A percentile compares a stretch with the other conserved stretches of the same genome.
Evolutionary conservation across 2,888 invertebrate genomes (phyloP).

Genomic region (Smittia sp.): DNA sequence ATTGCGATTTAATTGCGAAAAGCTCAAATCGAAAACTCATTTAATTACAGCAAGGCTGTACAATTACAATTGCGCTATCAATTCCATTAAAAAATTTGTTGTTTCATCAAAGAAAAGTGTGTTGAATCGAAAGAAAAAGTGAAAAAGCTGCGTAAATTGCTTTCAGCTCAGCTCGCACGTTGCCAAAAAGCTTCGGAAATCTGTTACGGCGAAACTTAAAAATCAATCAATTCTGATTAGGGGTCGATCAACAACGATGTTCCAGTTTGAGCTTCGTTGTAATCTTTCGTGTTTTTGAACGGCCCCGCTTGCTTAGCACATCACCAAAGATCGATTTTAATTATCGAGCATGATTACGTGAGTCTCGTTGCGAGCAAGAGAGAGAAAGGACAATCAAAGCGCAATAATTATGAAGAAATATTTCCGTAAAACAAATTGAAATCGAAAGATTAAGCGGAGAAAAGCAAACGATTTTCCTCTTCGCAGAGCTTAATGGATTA

Average conservation of each 20-base stretch:
- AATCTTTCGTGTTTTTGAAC: too few relatives aligned
- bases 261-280: too few relatives aligned
- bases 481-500: conserved; percentile 26
- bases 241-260: background rate
- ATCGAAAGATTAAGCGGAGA: background rate
- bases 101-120: conserved; percentile 36
- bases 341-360: background rate
- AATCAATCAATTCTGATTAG: background rate
- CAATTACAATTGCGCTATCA: conserved; percentile 13
- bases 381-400: too few relatives aligned
- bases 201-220: background rate
- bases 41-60: conserved; percentile 28
- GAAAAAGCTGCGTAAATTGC: conserved; percentile 37
- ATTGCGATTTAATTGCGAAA: conserved; percentile 33
- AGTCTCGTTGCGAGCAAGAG: background rate
- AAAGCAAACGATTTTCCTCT: conserved; percentile 25
- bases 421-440: conserved; percentile 21
- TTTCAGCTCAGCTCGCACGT: conserved; percentile 4
- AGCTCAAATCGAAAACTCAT: conserved; percentile 27
- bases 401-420: conserved; percentile 35
- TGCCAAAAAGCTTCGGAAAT: background rate
- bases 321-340: background rate
- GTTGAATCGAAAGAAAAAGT: conserved; percentile 38
- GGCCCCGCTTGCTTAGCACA: background rate
- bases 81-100: conserved; percentile 29